phyloP scores from a whole-genome alignment of 2,888 invertebrate genomes.

The Temnothorax rugatulus region DNA sequence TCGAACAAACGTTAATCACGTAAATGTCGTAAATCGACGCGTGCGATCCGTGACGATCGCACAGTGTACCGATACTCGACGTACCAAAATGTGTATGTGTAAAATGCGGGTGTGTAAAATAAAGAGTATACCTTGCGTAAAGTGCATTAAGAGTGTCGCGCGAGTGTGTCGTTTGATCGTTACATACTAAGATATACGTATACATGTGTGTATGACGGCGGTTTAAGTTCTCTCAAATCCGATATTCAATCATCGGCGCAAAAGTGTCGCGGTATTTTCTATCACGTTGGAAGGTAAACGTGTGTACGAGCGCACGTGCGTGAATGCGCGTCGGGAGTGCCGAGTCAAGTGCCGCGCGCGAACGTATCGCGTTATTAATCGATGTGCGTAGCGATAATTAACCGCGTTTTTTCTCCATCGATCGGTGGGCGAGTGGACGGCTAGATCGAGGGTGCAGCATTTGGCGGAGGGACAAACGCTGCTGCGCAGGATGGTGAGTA shows the following conservation, averaged over 20 bases:
- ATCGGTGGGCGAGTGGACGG: neutral
- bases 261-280: constrained; percentile 18
- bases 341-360: constrained; percentile 24
- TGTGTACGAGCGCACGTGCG: neutral
- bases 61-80: neutral
- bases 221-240: neutral
- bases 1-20: too few relatives aligned
- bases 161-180: neutral
- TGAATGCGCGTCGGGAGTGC: constrained; percentile 9
- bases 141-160: neutral
- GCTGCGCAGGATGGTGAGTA: constrained; percentile 16
- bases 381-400: constrained; percentile 29
- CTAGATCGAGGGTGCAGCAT: constrained; percentile 27
- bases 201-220: neutral
- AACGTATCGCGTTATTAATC: constrained; percentile 38
- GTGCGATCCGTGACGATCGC: neutral
- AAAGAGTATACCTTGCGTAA: neutral
- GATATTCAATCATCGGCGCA: neutral
- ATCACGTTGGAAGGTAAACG: neutral
- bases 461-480: neutral
- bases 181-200: neutral
- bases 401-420: constrained; percentile 25
- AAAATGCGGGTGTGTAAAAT: neutral
- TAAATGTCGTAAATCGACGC: too few relatives aligned
- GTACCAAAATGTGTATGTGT: neutral